Base-by-base conservation (phyloP, 2,888 invertebrate genomes). In the Hartigia nigra region DNA sequence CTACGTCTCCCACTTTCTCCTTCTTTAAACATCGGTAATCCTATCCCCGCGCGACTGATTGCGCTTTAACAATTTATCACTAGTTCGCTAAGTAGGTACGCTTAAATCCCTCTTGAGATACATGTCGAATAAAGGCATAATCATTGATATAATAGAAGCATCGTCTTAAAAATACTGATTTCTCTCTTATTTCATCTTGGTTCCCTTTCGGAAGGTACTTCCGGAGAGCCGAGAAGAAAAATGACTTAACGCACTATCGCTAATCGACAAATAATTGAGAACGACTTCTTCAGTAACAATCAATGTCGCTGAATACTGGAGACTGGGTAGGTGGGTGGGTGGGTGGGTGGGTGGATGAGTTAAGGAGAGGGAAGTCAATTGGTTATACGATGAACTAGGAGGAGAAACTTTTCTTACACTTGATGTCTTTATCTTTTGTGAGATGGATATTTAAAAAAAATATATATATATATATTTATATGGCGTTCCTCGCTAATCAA, bases 111-210 rank as follows among this genome's bases (percentile, higher is more conserved):
- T 74, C 77, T 77, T 77, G 37, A 77, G 77, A 39, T 81, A 77
- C 79, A 76, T 77, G 78, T 79, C 79, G 77, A 79, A 77, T 79
- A 82, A 86, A 85, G 82, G 81, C 81, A 80, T 82, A 82, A 82
- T 81, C 76, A 77, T 83, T 80, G 80, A 83, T 83, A 80, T 81
- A 86, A 80, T 81, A 86, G 83, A 85, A 82, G 82, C 81, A 81
- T 84, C 79, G 77, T 84, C 82, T 86, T 84, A 86, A 86, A 87
- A 87, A 87, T 87, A 87, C 84, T 86, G 84, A 32, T 84, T 82
- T 82, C n/a, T 83, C 79, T 79, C 78, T 83, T 55, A 69, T 79
- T 76, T 78, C 77, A 70, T 74, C 69, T 82, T 78, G n/a, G 74
- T 74, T 77, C 76, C 39, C 77, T 74, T 12, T 37, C 75, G 23